These are phyloP conservation scores for Drosophila neoperkinsi DNA, from an alignment of 2,888 invertebrate species.

Conservation along the genomic window DNA sequence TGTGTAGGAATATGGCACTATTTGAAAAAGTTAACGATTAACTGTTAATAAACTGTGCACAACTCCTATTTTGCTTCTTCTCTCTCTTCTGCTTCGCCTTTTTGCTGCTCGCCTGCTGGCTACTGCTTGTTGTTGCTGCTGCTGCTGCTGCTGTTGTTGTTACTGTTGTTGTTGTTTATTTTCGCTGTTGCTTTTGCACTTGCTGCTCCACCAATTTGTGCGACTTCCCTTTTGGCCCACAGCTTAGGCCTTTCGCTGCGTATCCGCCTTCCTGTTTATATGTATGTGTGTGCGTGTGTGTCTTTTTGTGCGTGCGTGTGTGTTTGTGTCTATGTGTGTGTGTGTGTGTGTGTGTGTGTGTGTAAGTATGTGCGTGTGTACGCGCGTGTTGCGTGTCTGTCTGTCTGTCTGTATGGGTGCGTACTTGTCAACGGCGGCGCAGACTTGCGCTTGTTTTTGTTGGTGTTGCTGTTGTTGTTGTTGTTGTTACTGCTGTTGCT, in stretches of 20 bases:
- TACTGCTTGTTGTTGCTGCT: conserved; percentile 9
- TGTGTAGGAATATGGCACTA: conserved; percentile 18
- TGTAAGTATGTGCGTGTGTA: conserved; percentile 19
- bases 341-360: conserved; percentile 20
- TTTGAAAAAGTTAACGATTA: conserved; percentile 25
- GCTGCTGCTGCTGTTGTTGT: conserved; percentile 11
- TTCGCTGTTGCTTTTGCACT: conserved; percentile 24
- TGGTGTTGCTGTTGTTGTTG: conserved; percentile 33
- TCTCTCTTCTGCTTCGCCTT: background rate
- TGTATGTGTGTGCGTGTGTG: conserved; percentile 9
- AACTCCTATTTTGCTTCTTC: conserved; percentile 4
- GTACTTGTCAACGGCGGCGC: conserved; percentile 53
- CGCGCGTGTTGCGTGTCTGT: conserved; percentile 16
- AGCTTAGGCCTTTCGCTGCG: conserved; percentile 29
- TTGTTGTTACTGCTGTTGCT: conserved; percentile 48
- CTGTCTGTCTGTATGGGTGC: conserved; percentile 32
- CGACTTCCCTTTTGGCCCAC: conserved; percentile 29
- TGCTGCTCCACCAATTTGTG: conserved; percentile 38
- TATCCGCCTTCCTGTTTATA: conserved; percentile 12
- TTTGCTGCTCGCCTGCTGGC: conserved; percentile 1
- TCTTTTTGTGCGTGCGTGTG: conserved; percentile 6
- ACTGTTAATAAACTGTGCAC: conserved; percentile 20
- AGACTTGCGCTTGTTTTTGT: conserved; percentile 38
- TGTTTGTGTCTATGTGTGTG: conserved; percentile 15
- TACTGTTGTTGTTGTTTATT: conserved; percentile 9